Percentiles rank a stretch among this genome's conserved stretches.
These are phyloP conservation scores for Latrodectus elegans DNA, from an alignment of 2,888 invertebrate genomes.

Conservation along the genomic window DNA sequence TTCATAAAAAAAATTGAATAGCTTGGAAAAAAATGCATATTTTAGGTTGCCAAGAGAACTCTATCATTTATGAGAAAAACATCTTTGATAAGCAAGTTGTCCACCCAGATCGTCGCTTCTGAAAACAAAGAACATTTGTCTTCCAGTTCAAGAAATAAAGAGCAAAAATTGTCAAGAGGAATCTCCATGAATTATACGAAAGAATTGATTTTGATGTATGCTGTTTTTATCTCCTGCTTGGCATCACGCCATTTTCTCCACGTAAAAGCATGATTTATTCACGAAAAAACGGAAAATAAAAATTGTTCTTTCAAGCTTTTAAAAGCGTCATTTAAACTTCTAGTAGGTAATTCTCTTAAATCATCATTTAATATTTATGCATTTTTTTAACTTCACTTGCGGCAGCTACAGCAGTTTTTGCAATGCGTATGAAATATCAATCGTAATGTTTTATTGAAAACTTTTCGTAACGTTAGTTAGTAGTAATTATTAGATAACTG, in stretches of 20 bases:
- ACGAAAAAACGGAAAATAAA: neutral
- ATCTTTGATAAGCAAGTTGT: no score
- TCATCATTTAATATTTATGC: neutral
- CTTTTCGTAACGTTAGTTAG: no score
- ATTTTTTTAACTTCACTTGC: no score
- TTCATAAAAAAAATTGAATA: no score
- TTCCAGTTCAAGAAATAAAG: neutral
- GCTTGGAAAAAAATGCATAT: no score
- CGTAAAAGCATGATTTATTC: constrained; percentile 15
- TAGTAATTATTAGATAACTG: no score
- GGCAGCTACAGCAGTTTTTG: no score
- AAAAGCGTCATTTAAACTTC: neutral
- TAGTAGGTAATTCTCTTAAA: neutral
- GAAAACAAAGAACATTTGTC: constrained; percentile 6
- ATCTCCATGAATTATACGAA: constrained; percentile 1
- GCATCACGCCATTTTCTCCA: constrained; percentile 7
- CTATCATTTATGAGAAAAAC: no score
- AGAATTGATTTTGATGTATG: constrained; percentile 27
- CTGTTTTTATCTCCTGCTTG: constrained; percentile 15
- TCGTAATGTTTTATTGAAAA: no score
- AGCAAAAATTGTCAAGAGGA: neutral
- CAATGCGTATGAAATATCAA: no score
- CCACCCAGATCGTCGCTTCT: neutral
- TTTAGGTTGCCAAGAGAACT: no score
- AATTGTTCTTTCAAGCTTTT: neutral